Percentiles rank a stretch among this genome's conserved stretches.
Conservation (phyloP, 2,888 invertebrate genomes). For the Drosophila maculinotata region DNA sequence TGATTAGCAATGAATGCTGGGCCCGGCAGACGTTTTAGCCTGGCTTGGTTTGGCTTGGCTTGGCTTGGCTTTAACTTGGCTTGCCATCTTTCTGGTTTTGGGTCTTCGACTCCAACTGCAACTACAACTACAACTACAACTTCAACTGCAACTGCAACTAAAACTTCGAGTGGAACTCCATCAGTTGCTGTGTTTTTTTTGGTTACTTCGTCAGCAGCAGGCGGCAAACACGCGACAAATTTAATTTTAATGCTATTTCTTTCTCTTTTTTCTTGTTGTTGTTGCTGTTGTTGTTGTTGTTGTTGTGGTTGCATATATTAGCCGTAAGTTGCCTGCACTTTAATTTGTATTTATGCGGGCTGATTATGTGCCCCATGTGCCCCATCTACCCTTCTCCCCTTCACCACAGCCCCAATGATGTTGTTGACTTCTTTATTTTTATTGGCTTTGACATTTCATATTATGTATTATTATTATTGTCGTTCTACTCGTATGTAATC, state of each 20-base stretch:
- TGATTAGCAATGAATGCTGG: slow-evolving; percentile 77
- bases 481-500: slow-evolving; percentile 16
- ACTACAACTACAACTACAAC: no score
- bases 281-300: slow-evolving; percentile 24
- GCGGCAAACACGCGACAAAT: slow-evolving; percentile 80
- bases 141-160: slow-evolving; percentile 14
- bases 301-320: slow-evolving; percentile 58
- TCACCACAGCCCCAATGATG: slow-evolving; percentile 32
- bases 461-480: slow-evolving; percentile 10
- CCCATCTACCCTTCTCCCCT: no score
- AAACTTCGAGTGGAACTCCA: slow-evolving; percentile 9
- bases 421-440: slow-evolving; percentile 64
- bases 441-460: slow-evolving; percentile 54
- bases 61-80: slow-evolving; percentile 39
- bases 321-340: slow-evolving; percentile 73
- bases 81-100: slow-evolving; percentile 51
- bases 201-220: slow-evolving; percentile 65
- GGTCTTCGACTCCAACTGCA: slow-evolving; percentile 15
- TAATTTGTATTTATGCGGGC: slow-evolving; percentile 78
- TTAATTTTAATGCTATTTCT: slow-evolving; percentile 72
- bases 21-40: slow-evolving; percentile 19
- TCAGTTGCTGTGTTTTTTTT: slow-evolving; percentile 36
- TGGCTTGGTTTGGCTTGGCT: slow-evolving; percentile 36
- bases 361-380: slow-evolving; percentile 63
- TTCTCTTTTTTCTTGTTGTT: slow-evolving; percentile 58